phyloP scores from a whole-genome alignment of 1,140 invertebrate genomes.

The Phocides pigmalion region DNA sequence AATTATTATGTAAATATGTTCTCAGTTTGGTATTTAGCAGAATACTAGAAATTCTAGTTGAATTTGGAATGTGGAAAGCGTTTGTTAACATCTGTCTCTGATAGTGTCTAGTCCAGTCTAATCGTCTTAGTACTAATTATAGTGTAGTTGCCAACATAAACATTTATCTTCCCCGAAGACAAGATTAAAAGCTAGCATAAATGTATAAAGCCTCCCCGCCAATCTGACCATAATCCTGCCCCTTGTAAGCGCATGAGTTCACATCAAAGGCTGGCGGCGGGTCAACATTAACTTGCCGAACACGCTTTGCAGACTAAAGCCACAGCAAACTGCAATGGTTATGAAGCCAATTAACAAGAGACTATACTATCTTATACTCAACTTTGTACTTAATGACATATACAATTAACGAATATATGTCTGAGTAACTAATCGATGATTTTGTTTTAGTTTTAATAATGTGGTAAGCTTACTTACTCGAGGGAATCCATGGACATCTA shows the following conservation, averaged over 20 bases:
- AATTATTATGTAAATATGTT: too few species aligned
- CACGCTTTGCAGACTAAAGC: constrained; percentile 16
- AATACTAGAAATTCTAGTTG: too few species aligned
- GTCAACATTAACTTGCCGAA: constrained; percentile 31
- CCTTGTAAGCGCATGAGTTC: constrained; percentile 28
- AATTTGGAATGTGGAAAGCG: too few species aligned
- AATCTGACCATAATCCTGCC: constrained; percentile 22
- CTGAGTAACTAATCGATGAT: too few species aligned
- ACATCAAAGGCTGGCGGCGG: constrained; percentile 27
- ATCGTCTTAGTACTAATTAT: too few species aligned
- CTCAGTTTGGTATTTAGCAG: too few species aligned
- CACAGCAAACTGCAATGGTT: constrained; percentile 24
- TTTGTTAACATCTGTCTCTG: too few species aligned
- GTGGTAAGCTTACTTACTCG: neutral
- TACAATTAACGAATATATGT: neutral
- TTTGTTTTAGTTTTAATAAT: too few species aligned
- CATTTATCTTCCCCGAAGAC: neutral
- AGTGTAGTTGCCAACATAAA: neutral
- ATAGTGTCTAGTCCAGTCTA: too few species aligned
- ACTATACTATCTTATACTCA: neutral
- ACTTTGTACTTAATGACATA: neutral
- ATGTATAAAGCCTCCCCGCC: constrained; percentile 5
- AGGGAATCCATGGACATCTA: too few species aligned
- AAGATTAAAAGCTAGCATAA: constrained; percentile 6
- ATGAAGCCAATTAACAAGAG: constrained; percentile 28